Base-by-base conservation (phyloP, 2,113 vertebrate genomes). In the Hypomesus transpacificus region DNA sequence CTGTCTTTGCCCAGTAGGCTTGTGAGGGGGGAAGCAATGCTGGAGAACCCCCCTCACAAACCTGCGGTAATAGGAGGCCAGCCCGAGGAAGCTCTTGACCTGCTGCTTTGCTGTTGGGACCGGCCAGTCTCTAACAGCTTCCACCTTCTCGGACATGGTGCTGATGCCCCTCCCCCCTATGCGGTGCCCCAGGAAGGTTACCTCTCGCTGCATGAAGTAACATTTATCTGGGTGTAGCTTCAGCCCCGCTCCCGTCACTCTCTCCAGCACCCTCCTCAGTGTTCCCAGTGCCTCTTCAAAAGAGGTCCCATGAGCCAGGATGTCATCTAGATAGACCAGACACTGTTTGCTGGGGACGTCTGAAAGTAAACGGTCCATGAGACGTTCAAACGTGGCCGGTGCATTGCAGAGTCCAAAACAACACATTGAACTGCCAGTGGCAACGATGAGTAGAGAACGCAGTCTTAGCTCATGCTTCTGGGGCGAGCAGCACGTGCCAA, bases 211-310 rank as follows among this genome's bases (percentile, higher is more conserved):
- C 64, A 75, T 60, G 1, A 74, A 75, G 16, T 3, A 6, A 50
- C n/a, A 75, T 22, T 75, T 75, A 3, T 63, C 67, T 14, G 67
- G 73, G 31, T 75, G 67, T 6, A 75, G 31, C 73, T 75, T 75
- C 51, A 75, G 51, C 8, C 66, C 73, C 6, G 68, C 24, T 3
- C 8, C 21, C 2, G 13, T 24, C 3, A 67, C 14, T 16, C 20
- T 20, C n/a, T 46, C 16, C 31, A 68, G 71, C 3, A 58, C 20
- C 17, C 1, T 1, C 34, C 56, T 50, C 50, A 75, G 58, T 17
- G 39, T 2, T n/a, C 26, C 18, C 39, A 69, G 21, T 6, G 46
- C 46, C 8, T 16, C 11, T n/a, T 69, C 9, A 14, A 75, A 69
- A 22, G 46, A 53, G 16, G 16, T 20, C 4, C 70, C 46, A 31